These are phyloP conservation scores for Leiothrix lutea DNA, from an alignment of 2,113 vertebrate genomes.

Conservation along the genomic window DNA sequence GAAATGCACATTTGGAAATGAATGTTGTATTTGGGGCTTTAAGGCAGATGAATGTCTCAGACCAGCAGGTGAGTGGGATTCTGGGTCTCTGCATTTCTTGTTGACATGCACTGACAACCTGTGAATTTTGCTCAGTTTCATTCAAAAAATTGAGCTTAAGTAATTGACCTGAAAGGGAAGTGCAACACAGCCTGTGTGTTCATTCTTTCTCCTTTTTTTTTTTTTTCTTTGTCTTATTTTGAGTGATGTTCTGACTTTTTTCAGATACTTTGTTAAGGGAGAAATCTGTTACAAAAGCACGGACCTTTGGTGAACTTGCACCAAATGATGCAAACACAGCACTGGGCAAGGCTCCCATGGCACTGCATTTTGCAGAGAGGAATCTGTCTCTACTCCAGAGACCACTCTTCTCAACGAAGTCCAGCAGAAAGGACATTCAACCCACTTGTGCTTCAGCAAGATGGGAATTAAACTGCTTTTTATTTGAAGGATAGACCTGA, in stretches of 20 bases:
- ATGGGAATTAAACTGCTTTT: not conserved
- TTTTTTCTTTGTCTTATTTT: not conserved
- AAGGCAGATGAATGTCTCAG: not conserved
- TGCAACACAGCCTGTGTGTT: not conserved
- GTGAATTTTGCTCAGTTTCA: not conserved
- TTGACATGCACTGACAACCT: not conserved
- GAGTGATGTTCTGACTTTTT: not conserved
- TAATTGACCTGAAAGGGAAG: not conserved
- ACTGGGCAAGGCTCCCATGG: not conserved
- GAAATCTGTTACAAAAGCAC: not conserved
- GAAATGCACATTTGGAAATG: not conserved
- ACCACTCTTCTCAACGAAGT: not conserved
- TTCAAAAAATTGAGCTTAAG: not conserved
- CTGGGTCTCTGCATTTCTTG: not conserved
- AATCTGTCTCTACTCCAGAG: not conserved
- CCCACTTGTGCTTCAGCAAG: not conserved
- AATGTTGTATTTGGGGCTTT: not conserved
- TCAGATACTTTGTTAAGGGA: not conserved
- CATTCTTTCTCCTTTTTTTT: not conserved
- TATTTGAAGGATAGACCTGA: not conserved
- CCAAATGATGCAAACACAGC: not conserved
- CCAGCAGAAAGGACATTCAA: not conserved
- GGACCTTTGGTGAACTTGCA: not conserved
- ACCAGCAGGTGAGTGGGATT: not conserved
- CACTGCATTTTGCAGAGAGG: not conserved